Conservation (phyloP, 2,113 vertebrate species). For the Gallinago paraguaiae region DNA sequence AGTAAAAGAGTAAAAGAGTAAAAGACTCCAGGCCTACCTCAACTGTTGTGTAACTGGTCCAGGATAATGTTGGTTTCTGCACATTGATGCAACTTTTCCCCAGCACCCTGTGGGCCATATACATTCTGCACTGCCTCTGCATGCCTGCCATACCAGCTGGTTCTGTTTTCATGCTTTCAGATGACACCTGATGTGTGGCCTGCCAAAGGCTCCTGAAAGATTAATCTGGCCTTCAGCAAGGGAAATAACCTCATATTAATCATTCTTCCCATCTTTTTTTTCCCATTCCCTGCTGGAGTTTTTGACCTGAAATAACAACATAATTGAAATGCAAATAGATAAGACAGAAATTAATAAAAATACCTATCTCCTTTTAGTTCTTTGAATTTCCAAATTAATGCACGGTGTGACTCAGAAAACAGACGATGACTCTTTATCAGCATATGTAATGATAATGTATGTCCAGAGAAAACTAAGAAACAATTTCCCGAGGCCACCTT, state of each 20-base stretch:
- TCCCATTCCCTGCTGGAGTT: neutral
- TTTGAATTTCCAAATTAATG: neutral
- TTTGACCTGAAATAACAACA: neutral
- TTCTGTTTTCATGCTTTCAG: neutral
- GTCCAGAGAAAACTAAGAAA: neutral
- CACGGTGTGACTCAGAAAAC: neutral
- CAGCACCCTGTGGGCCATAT: neutral
- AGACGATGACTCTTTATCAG: neutral
- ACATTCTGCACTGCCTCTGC: neutral
- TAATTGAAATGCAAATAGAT: conserved; percentile 22
- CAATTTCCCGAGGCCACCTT: neutral
- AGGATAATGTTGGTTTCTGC: neutral
- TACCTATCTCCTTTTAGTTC: neutral
- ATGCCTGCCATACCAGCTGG: neutral
- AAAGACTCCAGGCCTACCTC: neutral
- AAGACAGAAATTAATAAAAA: conserved; percentile 3
- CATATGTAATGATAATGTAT: neutral
- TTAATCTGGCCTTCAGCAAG: neutral
- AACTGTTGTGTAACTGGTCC: neutral
- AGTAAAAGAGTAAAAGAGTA: neutral
- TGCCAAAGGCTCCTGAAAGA: conserved; percentile 4
- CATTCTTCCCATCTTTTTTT: neutral
- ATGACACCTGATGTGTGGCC: neutral
- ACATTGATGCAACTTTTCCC: neutral
- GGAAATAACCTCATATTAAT: neutral